phyloP scores from a whole-genome alignment of 2,113 vertebrate genomes.

The Ammodytes dubius region DNA sequence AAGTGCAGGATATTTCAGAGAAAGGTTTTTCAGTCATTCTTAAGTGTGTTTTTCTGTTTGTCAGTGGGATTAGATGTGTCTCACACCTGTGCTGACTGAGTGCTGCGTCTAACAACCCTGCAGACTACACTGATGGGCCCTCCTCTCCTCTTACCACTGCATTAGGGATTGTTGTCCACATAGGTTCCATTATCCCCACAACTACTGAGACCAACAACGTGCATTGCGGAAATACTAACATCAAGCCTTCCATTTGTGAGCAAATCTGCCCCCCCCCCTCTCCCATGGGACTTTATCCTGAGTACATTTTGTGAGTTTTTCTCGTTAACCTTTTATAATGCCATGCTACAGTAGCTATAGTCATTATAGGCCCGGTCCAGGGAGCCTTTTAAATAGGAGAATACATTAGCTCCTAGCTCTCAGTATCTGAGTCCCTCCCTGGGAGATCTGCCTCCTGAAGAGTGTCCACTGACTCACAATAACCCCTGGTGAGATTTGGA shows the following conservation, averaged over 20 bases:
- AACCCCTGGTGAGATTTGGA: neutral
- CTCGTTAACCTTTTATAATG: slow-evolving; percentile 35
- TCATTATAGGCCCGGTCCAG: slow-evolving; percentile 24
- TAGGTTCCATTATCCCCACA: slow-evolving; percentile 63
- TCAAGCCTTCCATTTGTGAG: slow-evolving; percentile 54
- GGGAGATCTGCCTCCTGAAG: slow-evolving; percentile 9
- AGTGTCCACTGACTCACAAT: neutral
- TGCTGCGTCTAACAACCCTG: slow-evolving; percentile 11
- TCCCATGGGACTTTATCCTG: slow-evolving; percentile 9
- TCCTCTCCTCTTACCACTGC: slow-evolving; percentile 43
- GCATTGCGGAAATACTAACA: slow-evolving; percentile 32
- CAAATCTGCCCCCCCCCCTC: slow-evolving; percentile 23
- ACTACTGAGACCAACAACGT: slow-evolving; percentile 1
- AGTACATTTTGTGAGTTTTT: slow-evolving; percentile 39
- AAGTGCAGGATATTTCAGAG: neutral
- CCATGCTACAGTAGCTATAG: slow-evolving; percentile 33
- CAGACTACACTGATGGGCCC: slow-evolving; percentile 26
- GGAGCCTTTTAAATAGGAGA: slow-evolving; percentile 27
- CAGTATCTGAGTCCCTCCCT: neutral
- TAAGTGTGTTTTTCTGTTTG: neutral
- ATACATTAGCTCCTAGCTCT: slow-evolving; percentile 29
- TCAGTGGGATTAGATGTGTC: neutral
- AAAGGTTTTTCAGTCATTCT: neutral
- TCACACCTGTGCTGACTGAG: slow-evolving; percentile 45
- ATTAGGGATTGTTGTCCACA: slow-evolving; percentile 55